Percentiles rank a stretch among this genome's conserved stretches.
These are phyloP conservation scores for Dolichallabes microphthalmus DNA, from an alignment of 2,113 vertebrate species.

Conservation along the genomic window DNA sequence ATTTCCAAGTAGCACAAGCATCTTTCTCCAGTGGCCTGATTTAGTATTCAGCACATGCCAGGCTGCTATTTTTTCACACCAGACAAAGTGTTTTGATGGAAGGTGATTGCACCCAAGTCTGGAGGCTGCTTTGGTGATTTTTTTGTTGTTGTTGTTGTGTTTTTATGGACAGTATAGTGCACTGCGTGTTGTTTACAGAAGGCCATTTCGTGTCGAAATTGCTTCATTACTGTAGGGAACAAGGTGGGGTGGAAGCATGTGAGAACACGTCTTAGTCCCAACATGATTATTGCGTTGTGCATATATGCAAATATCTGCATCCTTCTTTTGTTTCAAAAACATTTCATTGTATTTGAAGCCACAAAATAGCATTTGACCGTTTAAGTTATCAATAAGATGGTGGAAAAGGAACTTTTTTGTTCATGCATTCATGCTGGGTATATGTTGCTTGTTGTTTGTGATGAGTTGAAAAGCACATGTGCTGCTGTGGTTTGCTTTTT, in stretches of 20 bases:
- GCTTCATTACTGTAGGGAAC: slow-evolving; percentile 65
- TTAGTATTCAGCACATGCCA: slow-evolving; percentile 92
- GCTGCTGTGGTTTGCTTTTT: slow-evolving; percentile 46
- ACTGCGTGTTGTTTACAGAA: slow-evolving; percentile 85
- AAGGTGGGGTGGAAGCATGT: slow-evolving; percentile 31
- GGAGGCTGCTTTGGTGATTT: slow-evolving; percentile 90
- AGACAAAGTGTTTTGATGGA: slow-evolving; percentile 99
- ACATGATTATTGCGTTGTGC: slow-evolving; percentile 10
- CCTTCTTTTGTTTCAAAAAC: neutral
- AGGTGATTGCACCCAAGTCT: slow-evolving; percentile 87
- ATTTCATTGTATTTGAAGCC: neutral
- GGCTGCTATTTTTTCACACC: slow-evolving; percentile 82
- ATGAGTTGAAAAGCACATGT: slow-evolving; percentile 39
- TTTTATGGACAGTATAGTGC: slow-evolving; percentile 89
- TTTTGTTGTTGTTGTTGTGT: neutral
- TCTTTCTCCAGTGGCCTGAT: slow-evolving; percentile 95
- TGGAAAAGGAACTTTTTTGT: neutral
- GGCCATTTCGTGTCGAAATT: slow-evolving; percentile 75
- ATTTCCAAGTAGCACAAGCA: slow-evolving; percentile 96
- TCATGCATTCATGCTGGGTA: neutral
- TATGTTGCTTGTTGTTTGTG: slow-evolving; percentile 28
- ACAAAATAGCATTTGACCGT: neutral
- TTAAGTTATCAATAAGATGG: neutral
- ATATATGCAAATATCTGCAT: neutral
- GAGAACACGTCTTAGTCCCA: slow-evolving; percentile 33